Evolutionary conservation across 2,797 vertebrate genomes (phyloP).

Genomic region (Gallinago nigripennis): DNA sequence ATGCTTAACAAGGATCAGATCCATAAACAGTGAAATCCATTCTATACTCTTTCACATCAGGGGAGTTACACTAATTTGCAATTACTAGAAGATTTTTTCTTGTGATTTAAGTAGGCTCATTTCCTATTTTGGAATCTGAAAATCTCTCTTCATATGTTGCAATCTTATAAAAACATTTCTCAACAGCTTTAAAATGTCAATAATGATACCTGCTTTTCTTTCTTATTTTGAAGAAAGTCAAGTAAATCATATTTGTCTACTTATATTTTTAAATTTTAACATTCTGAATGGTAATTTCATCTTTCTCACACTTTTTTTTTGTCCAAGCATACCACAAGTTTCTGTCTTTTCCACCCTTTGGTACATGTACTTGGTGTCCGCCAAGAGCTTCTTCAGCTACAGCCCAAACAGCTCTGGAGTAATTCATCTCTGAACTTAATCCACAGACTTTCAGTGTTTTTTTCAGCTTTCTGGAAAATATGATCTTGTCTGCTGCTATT

Average conservation of each 20-base stretch:
- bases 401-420: neutral
- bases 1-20: neutral
- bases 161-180: neutral
- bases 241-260: neutral
- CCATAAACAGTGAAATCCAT: neutral
- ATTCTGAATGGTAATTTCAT: neutral
- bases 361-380: neutral
- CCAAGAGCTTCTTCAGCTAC: neutral
- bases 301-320: neutral
- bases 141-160: neutral
- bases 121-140: neutral
- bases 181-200: neutral
- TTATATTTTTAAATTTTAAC: neutral
- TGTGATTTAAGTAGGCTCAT: neutral
- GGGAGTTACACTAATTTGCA: neutral
- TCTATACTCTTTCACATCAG: neutral
- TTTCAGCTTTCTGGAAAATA: neutral
- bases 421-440: neutral
- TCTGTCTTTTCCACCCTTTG: neutral
- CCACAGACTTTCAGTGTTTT: neutral
- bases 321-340: neutral
- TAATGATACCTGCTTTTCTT: neutral
- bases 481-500: neutral
- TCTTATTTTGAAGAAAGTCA: neutral
- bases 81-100: neutral